Evolutionary conservation across 2,113 vertebrate species (phyloP), one percentile per base, ranked within the genome.

Genomic region (Macaca nemestrina): DNA sequence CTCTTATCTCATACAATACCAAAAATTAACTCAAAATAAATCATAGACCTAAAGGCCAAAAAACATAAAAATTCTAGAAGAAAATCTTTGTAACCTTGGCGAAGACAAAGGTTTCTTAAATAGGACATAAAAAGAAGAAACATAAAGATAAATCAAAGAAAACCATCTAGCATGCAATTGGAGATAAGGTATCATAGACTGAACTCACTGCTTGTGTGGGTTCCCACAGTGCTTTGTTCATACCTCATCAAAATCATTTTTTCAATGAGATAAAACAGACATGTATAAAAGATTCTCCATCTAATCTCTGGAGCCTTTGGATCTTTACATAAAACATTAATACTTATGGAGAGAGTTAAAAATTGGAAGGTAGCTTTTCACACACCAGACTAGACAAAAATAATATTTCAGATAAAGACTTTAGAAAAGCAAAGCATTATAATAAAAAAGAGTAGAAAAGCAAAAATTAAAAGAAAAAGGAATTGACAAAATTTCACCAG

Each of bases 311-410:
- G 40, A 82, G 27, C 18, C 52, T 55, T 61, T 50, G 13, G 9
- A 81, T 88, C 18, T 73, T 73, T 73, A 94, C 67, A 94, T 61
- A 61, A 72, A 80, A 93, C 40, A 76, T 40, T 75, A 93, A 50
- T 70, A 75, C 48, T 61, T 89, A 48, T 1, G 35, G 67, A 64
- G 14, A 55, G 20, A 80, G 57, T 68, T 1, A 68, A 30, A 93
- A 94, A 61, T 50, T 82, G 35, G 85, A 88, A 88, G 35, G 55
- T 61, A 73, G 38, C 40, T 61, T 94, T 94, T 83, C 68, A 45
- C 78, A 83, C 27, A 83, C n/a, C 55, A 83, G 72, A 89, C 40
- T 88, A 72, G 84, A 80, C 61, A 80, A 88, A 25, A 59, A 32
- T n/a, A 32, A 79, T 18, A 75, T 48, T 52, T 76, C 68, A 61